Base-by-base conservation (phyloP, 1,140 invertebrate genomes). In the Nymphalis io region DNA sequence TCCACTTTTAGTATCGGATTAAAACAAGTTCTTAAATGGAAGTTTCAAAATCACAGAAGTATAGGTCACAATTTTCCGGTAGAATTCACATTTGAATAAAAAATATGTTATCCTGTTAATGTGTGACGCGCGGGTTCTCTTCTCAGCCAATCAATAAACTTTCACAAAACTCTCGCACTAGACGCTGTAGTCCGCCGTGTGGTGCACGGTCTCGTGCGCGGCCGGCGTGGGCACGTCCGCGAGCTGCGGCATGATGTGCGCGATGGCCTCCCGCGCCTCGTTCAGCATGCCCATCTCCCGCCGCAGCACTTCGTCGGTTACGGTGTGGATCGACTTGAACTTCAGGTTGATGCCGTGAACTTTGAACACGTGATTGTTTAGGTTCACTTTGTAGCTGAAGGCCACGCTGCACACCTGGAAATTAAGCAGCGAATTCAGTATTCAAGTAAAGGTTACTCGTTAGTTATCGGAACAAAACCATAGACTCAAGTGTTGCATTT, bases 341-440 rank as follows among this genome's bases (percentile, higher is more conserved):
- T 91, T 90, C 10, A 92, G 63, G 68, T 92, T 92, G 60, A 92
- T 80, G 4, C 88, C 88, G 65, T 92, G 91, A 4, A 86, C 82
- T 72, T 92, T 92, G 46, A 78, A 83, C 39, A 89, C 89, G 67
- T 92, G 91, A 68, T 92, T 92, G 73, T 92, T 92, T 10, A 92
- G 69, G 61, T 92, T 92, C 62, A 92, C 91, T 72, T 92, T 92
- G 76, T 92, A 92, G 73, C 89, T 90, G 71, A 92, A 92, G 15
- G 89, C 83, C 0, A 92, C 83, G 53, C 86, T 90, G 79, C 91
- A 92, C 8, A 92, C 89, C 89, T 92, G 81, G 2, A 87, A 87
- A 13, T 10, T 3, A n/a, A n/a, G n/a, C n/a, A n/a, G n/a, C n/a
- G n/a, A n/a, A n/a, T n/a, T n/a, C n/a, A n/a, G n/a, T n/a, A n/a